These are phyloP conservation scores for Poeciliopsis retropinna DNA, from an alignment of 2,113 vertebrate genomes.

Conservation along the genomic window DNA sequence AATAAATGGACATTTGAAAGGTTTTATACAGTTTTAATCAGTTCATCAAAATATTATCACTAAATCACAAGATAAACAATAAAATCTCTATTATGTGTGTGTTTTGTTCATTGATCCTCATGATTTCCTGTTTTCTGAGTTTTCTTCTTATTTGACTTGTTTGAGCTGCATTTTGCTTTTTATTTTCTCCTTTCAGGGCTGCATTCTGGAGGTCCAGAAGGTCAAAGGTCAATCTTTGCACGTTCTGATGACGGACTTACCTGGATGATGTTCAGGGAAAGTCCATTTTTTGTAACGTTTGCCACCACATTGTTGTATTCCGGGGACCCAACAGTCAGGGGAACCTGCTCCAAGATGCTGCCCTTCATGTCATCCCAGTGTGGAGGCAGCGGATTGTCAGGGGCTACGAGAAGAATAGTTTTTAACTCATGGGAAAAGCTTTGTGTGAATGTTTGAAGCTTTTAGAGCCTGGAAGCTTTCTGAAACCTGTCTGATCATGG, in stretches of 20 bases:
- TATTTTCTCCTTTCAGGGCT: not conserved
- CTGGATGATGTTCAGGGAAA: slow-evolving; percentile 42
- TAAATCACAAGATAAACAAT: no score
- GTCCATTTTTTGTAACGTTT: slow-evolving; percentile 60
- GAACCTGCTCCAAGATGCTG: slow-evolving; percentile 45
- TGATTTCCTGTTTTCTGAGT: no score
- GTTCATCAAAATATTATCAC: no score
- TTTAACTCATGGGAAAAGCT: not conserved
- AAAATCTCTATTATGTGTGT: no score
- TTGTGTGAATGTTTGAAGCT: not conserved
- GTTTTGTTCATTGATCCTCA: no score
- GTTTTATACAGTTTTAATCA: no score
- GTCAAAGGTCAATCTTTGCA: not conserved
- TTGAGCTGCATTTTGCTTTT: no score
- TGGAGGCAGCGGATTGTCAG: slow-evolving; percentile 47
- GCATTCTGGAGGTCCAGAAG: not conserved
- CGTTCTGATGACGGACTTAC: slow-evolving; percentile 25
- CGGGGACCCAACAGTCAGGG: slow-evolving; percentile 18
- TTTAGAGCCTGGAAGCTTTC: not conserved
- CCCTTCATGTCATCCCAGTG: slow-evolving; percentile 84
- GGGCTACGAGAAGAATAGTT: not conserved
- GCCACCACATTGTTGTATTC: slow-evolving; percentile 74
- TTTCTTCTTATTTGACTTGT: no score
- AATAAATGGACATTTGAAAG: no score
- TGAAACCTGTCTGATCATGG: not conserved